These are phyloP conservation scores for Phrynocephalus forsythii DNA, from an alignment of 2,797 vertebrate genomes.

Conservation along the genomic window DNA sequence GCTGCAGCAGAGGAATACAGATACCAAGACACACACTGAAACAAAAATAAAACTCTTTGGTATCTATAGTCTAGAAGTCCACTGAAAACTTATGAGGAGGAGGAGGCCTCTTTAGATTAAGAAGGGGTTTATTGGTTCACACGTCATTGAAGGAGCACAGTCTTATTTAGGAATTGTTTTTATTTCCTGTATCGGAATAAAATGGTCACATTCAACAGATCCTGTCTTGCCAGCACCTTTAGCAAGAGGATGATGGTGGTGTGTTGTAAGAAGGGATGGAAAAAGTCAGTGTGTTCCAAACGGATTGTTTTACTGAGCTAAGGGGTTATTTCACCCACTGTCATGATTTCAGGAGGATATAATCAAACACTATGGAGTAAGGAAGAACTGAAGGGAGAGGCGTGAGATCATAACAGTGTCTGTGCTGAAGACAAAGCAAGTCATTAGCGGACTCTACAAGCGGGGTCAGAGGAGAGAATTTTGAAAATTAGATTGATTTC, in stretches of 20 bases:
- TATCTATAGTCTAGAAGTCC: no score
- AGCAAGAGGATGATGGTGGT: slow-evolving; percentile 2
- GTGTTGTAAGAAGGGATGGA: background rate
- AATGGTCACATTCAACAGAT: slow-evolving; percentile 54
- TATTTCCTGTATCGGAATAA: slow-evolving; percentile 56
- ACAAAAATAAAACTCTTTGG: no score
- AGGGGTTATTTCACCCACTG: slow-evolving; percentile 35
- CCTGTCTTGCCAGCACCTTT: background rate
- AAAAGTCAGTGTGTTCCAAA: background rate
- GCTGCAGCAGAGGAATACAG: no score
- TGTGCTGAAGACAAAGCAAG: slow-evolving; percentile 40
- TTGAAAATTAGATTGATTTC: slow-evolving; percentile 54
- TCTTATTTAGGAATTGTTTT: slow-evolving; percentile 50
- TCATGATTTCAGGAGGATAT: slow-evolving; percentile 22
- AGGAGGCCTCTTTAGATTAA: slow-evolving; percentile 10
- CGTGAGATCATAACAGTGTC: background rate
- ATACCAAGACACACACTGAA: no score
- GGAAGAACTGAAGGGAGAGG: background rate
- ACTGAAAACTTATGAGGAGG: background rate
- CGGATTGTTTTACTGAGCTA: slow-evolving; percentile 6
- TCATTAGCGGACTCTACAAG: slow-evolving; percentile 15
- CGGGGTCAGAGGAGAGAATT: background rate
- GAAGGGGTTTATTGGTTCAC: slow-evolving; percentile 32
- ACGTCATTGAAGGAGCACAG: slow-evolving; percentile 53
- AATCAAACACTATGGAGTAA: background rate